Evolutionary conservation across 2,113 vertebrate species (phyloP), one percentile per base, ranked within the genome.

Genomic region (Syngnathus floridae): DNA sequence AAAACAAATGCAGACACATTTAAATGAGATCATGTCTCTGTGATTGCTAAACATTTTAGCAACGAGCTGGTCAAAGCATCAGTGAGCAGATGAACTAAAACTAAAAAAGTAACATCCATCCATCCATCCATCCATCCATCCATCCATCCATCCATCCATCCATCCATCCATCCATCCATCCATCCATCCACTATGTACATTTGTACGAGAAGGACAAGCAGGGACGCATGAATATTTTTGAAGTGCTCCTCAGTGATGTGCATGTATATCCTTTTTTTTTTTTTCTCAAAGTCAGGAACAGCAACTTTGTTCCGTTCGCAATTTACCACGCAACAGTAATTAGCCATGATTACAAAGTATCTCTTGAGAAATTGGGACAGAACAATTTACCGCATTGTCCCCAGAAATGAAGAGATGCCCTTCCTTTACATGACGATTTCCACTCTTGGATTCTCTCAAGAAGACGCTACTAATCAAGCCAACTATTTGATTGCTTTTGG

Each of bases 301-400:
- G 67, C 49, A 0, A 68, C 70, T 72, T 70, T 72, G 73, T 79
- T 76, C 71, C 57, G 62, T 77, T 75, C 64, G 72, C 75, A 76
- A 80, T 85, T 86, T 83, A 67, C 56, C 65, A 61, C 65, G 81
- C 72, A 75, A 74, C 73, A 82, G 64, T 86, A 87, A 88, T 90
- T 84, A 85, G 70, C 77, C 19, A 49, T 88, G 85, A 87, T 90
- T 88, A 78, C 83, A 74, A 83, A 87, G 84, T 84, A 77, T 88
- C 88, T 84, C 84, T 88, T 80, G 80, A 88, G 82, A 88, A 88
- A 88, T 79, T 86, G 73, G 87, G 84, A 83, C 86, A 76, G 73
- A 84, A 80, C 76, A 79, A 86, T 86, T 84, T 70, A 77, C 72
- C 68, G 83, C 82, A 77, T 85, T 83, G 82, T 83, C 75, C 75